Evolutionary conservation across 2,797 vertebrate species (phyloP).

Genomic region (Microhierax caerulescens): DNA sequence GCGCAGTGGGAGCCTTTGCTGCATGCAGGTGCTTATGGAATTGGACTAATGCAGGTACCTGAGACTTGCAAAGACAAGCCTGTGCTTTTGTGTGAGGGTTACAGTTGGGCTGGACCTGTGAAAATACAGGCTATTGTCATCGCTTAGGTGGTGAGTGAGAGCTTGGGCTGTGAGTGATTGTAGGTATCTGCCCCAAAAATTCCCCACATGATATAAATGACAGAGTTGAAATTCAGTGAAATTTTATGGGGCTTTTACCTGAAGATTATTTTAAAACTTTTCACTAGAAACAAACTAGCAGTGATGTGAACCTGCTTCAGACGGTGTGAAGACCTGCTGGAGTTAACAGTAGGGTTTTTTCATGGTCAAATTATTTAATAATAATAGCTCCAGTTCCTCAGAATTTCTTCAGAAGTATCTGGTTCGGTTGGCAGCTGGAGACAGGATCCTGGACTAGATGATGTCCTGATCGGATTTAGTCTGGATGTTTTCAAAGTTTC

Average conservation of each 20-base stretch:
- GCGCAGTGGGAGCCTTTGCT: background rate
- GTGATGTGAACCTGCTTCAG: background rate
- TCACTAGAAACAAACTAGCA: background rate
- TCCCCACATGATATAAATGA: background rate
- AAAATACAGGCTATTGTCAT: background rate
- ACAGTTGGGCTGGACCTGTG: rapidly evolving
- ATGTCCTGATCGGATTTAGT: background rate
- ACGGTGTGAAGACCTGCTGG: background rate
- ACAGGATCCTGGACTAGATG: background rate
- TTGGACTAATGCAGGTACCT: background rate
- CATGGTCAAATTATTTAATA: background rate
- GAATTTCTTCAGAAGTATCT: background rate
- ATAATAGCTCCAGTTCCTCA: background rate
- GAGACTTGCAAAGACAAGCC: background rate
- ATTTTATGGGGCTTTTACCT: background rate
- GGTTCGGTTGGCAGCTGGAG: background rate
- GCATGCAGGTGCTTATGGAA: background rate
- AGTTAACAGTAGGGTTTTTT: background rate
- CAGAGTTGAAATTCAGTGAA: background rate
- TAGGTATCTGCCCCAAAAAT: background rate
- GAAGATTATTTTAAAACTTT: background rate
- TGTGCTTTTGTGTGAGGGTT: background rate
- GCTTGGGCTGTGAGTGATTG: background rate
- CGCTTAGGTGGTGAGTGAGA: background rate
- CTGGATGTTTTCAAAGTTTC: background rate